phyloP scores from a whole-genome alignment of 2,113 vertebrate genomes.

The Pagrus major region DNA sequence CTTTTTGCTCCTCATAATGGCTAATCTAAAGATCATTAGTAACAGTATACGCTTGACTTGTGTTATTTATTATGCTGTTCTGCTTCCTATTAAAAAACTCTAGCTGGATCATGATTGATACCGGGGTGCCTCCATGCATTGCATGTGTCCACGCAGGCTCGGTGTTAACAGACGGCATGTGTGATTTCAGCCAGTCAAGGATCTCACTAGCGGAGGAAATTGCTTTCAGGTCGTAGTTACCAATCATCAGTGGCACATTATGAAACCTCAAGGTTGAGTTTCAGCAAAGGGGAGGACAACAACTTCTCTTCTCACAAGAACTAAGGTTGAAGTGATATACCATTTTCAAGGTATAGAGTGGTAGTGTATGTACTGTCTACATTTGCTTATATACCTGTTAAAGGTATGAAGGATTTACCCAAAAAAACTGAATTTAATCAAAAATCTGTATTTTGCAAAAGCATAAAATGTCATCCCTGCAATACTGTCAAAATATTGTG shows the following conservation, averaged over 20 bases:
- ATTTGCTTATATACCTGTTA: too few relatives aligned
- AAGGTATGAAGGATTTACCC: too few relatives aligned
- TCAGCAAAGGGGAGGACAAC: constrained; percentile 25
- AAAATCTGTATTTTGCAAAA: too few relatives aligned
- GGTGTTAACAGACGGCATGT: constrained; percentile 19
- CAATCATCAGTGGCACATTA: constrained; percentile 54
- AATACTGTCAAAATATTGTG: too few relatives aligned
- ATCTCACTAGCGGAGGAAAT: constrained; percentile 61
- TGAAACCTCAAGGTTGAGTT: constrained; percentile 64
- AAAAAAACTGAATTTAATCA: too few relatives aligned
- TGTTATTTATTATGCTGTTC: constrained; percentile 77
- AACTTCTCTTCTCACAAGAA: constrained; percentile 8
- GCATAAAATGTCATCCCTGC: too few relatives aligned
- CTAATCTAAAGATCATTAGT: constrained; percentile 82
- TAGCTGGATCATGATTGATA: constrained; percentile 71
- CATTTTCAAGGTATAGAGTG: too few relatives aligned
- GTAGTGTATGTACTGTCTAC: too few relatives aligned
- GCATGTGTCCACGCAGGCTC: constrained; percentile 35
- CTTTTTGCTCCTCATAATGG: constrained; percentile 79
- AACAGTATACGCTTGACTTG: constrained; percentile 74
- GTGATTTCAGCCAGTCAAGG: constrained; percentile 59
- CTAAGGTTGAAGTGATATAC: too few relatives aligned
- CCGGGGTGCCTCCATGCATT: constrained; percentile 47
- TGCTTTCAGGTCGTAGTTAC: constrained; percentile 58
- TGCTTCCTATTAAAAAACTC: constrained; percentile 79